phyloP scores from a whole-genome alignment of 2,797 vertebrate genomes.

The Muraenolepis orangiensis region DNA sequence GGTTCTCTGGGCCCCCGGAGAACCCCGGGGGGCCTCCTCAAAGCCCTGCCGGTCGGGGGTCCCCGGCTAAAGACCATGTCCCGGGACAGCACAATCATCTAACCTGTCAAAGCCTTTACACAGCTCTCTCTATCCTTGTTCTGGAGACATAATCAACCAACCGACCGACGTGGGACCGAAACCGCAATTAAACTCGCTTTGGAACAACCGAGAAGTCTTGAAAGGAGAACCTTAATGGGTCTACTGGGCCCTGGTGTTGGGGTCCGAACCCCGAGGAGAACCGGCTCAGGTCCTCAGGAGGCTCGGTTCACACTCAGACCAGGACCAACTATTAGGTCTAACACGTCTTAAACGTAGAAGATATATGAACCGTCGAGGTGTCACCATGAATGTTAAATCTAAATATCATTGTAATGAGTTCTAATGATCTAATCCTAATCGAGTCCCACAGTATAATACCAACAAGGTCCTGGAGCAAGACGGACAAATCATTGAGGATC shows the following conservation, averaged over 20 bases:
- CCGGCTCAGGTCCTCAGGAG: constrained; percentile 50
- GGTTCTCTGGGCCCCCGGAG: constrained; percentile 77
- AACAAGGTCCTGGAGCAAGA: too few species aligned
- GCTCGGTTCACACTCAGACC: constrained; percentile 38
- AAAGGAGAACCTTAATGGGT: constrained; percentile 72
- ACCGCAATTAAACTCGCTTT: constrained; percentile 84
- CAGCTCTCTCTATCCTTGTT: constrained; percentile 70
- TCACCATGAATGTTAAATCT: not conserved
- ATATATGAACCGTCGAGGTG: not conserved
- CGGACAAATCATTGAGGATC: too few species aligned
- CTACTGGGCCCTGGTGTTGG: constrained; percentile 68
- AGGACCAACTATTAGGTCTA: not conserved
- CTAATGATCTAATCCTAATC: too few species aligned
- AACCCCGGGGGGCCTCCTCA: constrained; percentile 82
- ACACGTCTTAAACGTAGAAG: not conserved
- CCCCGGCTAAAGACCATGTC: constrained; percentile 66
- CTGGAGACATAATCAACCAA: constrained; percentile 76
- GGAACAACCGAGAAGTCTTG: constrained; percentile 67
- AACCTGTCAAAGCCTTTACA: constrained; percentile 79
- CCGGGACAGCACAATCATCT: constrained; percentile 77
- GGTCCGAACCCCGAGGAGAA: constrained; percentile 54
- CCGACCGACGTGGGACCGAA: constrained; percentile 80
- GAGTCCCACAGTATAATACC: too few species aligned
- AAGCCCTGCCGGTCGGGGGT: constrained; percentile 77
- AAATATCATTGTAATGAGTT: not conserved